Evolutionary conservation across 2,888 invertebrate species (phyloP).

Genomic region (Archips xylosteana): DNA sequence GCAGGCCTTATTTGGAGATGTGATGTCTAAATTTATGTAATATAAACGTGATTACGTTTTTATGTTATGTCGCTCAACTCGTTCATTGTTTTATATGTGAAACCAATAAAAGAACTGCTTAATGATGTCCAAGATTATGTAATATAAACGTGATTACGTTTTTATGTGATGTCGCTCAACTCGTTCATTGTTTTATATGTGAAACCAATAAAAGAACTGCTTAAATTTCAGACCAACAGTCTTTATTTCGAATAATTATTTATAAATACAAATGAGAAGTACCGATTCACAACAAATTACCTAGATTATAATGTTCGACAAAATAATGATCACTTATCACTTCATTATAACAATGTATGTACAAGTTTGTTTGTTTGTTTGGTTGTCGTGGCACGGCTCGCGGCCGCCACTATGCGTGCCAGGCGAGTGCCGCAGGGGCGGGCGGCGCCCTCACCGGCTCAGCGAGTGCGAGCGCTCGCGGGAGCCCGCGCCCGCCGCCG

Average conservation of each 20-base stretch:
- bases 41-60: neutral
- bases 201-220: slow-evolving; percentile 51
- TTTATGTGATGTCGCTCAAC: neutral
- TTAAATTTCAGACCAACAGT: slow-evolving; percentile 73
- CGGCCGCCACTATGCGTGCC: neutral
- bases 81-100: neutral
- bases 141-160: too few relatives aligned
- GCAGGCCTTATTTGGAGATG: neutral
- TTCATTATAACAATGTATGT: slow-evolving; percentile 68
- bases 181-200: neutral
- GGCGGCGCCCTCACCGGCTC: slow-evolving; percentile 41
- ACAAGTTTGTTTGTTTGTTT: slow-evolving; percentile 60
- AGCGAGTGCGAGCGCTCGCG: slow-evolving; percentile 87
- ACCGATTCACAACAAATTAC: slow-evolving; percentile 84
- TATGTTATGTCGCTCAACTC: neutral
- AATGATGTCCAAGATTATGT: slow-evolving; percentile 15
- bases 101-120: slow-evolving; percentile 52
- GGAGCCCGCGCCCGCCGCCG: slow-evolving; percentile 68
- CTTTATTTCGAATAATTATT: slow-evolving; percentile 81
- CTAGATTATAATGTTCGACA: slow-evolving; percentile 80
- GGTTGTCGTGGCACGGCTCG: slow-evolving; percentile 46
- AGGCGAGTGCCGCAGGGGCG: slow-evolving; percentile 17
- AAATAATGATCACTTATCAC: slow-evolving; percentile 82
- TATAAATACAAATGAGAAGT: slow-evolving; percentile 85
- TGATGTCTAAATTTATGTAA: neutral